phyloP scores from a whole-genome alignment of 2,113 vertebrate genomes.

The Pteronura brasiliensis region DNA sequence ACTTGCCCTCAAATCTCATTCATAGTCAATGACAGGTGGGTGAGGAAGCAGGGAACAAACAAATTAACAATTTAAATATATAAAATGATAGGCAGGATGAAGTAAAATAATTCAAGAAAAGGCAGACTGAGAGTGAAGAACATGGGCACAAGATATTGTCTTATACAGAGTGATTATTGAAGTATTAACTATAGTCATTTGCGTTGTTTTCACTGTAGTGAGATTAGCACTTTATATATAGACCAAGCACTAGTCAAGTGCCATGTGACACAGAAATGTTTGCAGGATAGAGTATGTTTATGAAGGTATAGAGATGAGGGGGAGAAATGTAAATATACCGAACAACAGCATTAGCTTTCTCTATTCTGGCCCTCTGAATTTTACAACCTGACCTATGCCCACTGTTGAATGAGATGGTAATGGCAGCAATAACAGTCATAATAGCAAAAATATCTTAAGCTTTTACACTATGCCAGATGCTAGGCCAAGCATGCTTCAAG shows the following conservation, averaged over 20 bases:
- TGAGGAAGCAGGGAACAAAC: background rate
- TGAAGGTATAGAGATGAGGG: background rate
- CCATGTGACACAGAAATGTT: background rate
- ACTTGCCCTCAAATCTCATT: background rate
- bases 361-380: background rate
- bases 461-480: background rate
- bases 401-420: background rate
- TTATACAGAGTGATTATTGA: background rate
- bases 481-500: background rate
- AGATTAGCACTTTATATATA: background rate
- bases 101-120: background rate
- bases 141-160: background rate
- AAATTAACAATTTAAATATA: background rate
- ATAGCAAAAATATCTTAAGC: background rate
- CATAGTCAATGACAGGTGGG: background rate
- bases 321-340: background rate
- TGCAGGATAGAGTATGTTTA: background rate
- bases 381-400: background rate
- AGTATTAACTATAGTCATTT: background rate
- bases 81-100: background rate
- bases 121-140: background rate
- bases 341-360: background rate
- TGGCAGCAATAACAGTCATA: background rate
- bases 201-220: background rate
- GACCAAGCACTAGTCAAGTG: background rate